Evolutionary conservation across 2,797 vertebrate species (phyloP).

Genomic region (Sebastes diploproa): DNA sequence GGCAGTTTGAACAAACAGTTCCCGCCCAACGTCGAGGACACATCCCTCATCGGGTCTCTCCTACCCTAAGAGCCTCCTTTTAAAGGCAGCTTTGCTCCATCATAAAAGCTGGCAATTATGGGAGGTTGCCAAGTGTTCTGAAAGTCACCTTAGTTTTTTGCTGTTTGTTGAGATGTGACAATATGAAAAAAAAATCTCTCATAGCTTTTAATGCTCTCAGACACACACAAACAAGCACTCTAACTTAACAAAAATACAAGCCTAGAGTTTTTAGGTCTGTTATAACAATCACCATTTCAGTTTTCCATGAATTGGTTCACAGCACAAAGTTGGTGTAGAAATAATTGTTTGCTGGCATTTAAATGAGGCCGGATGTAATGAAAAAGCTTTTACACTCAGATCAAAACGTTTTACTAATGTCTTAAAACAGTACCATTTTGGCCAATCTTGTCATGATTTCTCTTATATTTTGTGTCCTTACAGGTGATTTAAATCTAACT

Average conservation of each 20-base stretch:
- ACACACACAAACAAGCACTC: constrained; percentile 14
- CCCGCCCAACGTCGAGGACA: constrained; percentile 56
- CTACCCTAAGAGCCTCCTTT: constrained; percentile 58
- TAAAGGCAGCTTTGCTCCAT: constrained; percentile 62
- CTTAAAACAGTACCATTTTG: constrained; percentile 33
- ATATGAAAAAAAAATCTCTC: constrained; percentile 31
- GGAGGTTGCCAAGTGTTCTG: constrained; percentile 74
- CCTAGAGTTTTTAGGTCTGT: constrained; percentile 1
- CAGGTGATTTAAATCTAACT: constrained; percentile 30
- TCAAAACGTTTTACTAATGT: constrained; percentile 50
- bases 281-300: constrained; percentile 26
- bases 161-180: constrained; percentile 59
- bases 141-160: constrained; percentile 78
- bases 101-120: constrained; percentile 77
- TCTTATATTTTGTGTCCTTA: constrained; percentile 20
- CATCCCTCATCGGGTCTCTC: constrained; percentile 57
- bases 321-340: background rate
- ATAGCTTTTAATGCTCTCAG: constrained; percentile 39
- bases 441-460: constrained; percentile 18
- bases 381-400: constrained; percentile 65
- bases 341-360: constrained; percentile 42
- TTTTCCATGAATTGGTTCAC: constrained; percentile 37
- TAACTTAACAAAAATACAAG: background rate
- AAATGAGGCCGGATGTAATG: constrained; percentile 43
- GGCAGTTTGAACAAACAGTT: constrained; percentile 68